Evolutionary conservation across 1,140 invertebrate genomes (phyloP).

Genomic region (Drosophila neocordata): DNA sequence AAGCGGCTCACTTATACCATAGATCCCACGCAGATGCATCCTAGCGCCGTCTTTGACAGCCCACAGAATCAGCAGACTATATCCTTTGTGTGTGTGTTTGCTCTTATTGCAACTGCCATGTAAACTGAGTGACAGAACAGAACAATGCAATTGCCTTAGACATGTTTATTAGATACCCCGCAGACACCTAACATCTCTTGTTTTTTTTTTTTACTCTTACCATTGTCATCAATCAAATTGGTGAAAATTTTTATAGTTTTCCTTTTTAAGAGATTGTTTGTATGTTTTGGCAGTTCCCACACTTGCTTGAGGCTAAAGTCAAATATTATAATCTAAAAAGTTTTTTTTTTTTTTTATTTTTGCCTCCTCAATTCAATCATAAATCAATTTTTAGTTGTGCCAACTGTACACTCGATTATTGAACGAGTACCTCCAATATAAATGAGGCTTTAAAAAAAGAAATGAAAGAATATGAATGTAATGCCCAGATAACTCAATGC

Average conservation of each 20-base stretch:
- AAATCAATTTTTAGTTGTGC: slow-evolving; percentile 45
- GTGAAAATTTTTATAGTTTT: neutral
- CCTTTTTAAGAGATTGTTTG: neutral
- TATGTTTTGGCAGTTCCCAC: slow-evolving; percentile 18
- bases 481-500: slow-evolving; percentile 45
- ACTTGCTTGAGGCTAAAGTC: slow-evolving; percentile 8
- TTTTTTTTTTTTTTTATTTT: neutral
- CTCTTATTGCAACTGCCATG: slow-evolving; percentile 19
- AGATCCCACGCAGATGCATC: slow-evolving; percentile 17
- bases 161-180: slow-evolving; percentile 17
- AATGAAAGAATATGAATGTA: slow-evolving; percentile 51
- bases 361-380: slow-evolving; percentile 19
- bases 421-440: neutral
- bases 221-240: slow-evolving; percentile 13
- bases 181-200: neutral
- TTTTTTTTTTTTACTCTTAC: neutral
- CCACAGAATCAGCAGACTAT: neutral
- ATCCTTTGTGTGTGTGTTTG: slow-evolving; percentile 17
- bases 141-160: slow-evolving; percentile 17
- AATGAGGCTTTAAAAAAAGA: slow-evolving; percentile 36
- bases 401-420: slow-evolving; percentile 41
- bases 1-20: neutral
- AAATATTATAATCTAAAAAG: slow-evolving; percentile 11
- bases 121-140: slow-evolving; percentile 8
- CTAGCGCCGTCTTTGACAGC: slow-evolving; percentile 19